Evolutionary conservation across 1,140 invertebrate genomes (phyloP).

Genomic region (Agrypnia vestita): DNA sequence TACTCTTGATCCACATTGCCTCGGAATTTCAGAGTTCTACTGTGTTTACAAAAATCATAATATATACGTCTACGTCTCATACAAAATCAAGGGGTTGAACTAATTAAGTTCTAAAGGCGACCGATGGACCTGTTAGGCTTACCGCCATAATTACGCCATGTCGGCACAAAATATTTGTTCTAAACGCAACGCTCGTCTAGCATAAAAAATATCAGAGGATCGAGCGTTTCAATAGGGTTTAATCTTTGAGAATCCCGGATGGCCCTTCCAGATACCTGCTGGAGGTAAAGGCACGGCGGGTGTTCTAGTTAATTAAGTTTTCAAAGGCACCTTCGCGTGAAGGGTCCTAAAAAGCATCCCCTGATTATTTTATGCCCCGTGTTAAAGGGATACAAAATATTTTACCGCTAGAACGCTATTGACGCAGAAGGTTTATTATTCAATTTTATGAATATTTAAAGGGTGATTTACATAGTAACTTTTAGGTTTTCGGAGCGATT

Average conservation of each 20-base stretch:
- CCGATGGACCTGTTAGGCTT: too few species aligned
- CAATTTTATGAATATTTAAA: conserved; percentile 21
- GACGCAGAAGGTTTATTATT: conserved; percentile 1
- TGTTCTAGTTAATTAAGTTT: conserved; percentile 61
- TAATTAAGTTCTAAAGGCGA: too few species aligned
- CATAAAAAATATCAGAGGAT: conserved; percentile 26
- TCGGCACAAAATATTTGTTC: conserved; percentile 4
- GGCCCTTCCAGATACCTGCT: conserved; percentile 21
- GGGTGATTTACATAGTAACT: neutral
- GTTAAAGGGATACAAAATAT: conserved; percentile 34
- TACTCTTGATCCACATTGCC: too few species aligned
- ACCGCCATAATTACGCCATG: neutral
- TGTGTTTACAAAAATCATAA: too few species aligned
- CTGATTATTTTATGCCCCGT: conserved; percentile 48
- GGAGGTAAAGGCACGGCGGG: conserved; percentile 51
- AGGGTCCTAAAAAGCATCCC: conserved; percentile 52
- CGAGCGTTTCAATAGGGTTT: conserved; percentile 13
- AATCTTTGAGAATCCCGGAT: neutral
- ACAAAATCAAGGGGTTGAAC: too few species aligned
- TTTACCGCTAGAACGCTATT: neutral
- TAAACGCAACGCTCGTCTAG: neutral
- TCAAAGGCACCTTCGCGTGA: conserved; percentile 59
- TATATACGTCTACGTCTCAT: too few species aligned
- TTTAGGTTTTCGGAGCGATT: conserved; percentile 8
- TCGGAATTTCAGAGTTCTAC: too few species aligned